A percentile compares a stretch with the other conserved stretches of the same genome.
Conservation (phyloP, 2,113 vertebrate species). For the Tragelaphus scriptus region DNA sequence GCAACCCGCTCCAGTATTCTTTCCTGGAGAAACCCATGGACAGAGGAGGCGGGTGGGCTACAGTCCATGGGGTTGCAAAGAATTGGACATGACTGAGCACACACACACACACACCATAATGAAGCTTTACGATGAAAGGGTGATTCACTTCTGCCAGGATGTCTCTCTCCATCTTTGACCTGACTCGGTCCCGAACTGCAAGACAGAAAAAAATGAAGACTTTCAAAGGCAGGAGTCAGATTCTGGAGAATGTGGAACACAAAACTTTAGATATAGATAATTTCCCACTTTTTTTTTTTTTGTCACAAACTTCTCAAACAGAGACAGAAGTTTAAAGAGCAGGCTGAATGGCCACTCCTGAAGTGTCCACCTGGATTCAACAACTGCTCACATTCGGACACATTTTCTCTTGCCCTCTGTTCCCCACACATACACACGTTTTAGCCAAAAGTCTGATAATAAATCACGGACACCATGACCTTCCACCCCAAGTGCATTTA, state of each 20-base stretch:
- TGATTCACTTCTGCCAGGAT: constrained; percentile 98
- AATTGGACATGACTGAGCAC: neutral
- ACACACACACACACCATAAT: constrained; percentile 85
- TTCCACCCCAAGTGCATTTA: accelerated
- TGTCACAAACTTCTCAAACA: neutral
- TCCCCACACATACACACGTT: neutral
- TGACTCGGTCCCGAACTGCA: constrained; percentile 92
- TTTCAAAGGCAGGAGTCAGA: neutral
- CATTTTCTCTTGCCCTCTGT: neutral
- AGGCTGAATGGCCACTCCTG: accelerated
- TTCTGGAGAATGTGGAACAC: neutral
- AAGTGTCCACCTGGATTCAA: too few relatives aligned
- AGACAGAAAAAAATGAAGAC: constrained; percentile 23
- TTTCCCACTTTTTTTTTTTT: accelerated
- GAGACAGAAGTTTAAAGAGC: accelerated
- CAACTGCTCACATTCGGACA: accelerated
- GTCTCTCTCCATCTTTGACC: constrained; percentile 98
- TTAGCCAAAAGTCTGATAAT: neutral
- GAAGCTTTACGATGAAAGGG: constrained; percentile 97
- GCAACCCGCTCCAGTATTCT: neutral
- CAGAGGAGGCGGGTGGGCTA: neutral
- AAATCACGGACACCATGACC: accelerated
- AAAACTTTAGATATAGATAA: accelerated
- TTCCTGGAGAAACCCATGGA: neutral
- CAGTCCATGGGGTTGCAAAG: neutral